Percentiles rank a stretch among this genome's conserved stretches.
These are phyloP conservation scores for Sussaba pulchella DNA, from an alignment of 2,888 invertebrate genomes.

Conservation along the genomic window DNA sequence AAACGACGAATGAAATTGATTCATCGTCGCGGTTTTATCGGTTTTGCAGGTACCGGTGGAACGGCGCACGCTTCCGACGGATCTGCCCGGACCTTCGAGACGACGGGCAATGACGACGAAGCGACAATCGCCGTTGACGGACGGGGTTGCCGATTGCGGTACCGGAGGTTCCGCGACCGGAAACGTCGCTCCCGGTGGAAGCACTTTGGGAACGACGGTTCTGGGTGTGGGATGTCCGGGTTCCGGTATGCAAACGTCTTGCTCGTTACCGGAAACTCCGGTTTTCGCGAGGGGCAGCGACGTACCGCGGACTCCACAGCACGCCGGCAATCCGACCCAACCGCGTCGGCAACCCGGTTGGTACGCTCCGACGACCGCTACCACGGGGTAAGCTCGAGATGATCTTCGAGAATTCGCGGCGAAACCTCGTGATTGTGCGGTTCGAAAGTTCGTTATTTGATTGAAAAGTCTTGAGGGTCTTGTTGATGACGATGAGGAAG, in stretches of 20 bases:
- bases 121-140: slow-evolving; percentile 89
- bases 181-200: slow-evolving; percentile 90
- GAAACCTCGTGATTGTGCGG: background rate
- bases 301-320: slow-evolving; percentile 93
- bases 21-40: background rate
- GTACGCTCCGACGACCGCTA: slow-evolving; percentile 82
- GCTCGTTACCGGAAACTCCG: slow-evolving; percentile 95
- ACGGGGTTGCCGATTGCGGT: slow-evolving; percentile 93
- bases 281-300: slow-evolving; percentile 94
- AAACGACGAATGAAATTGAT: too few relatives aligned
- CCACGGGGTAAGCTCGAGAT: slow-evolving; percentile 78
- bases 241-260: slow-evolving; percentile 91
- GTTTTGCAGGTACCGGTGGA: slow-evolving; percentile 85
- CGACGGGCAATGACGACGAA: slow-evolving; percentile 84
- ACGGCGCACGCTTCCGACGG: slow-evolving; percentile 90
- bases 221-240: slow-evolving; percentile 79
- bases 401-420: background rate
- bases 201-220: slow-evolving; percentile 85
- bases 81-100: slow-evolving; percentile 86
- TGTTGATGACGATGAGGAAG: too few relatives aligned
- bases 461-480: too few relatives aligned
- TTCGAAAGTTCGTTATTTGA: background rate
- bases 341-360: slow-evolving; percentile 79
- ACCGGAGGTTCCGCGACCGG: slow-evolving; percentile 91
- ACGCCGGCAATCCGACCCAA: slow-evolving; percentile 84